A percentile compares a stretch with the other conserved stretches of the same genome.
Evolutionary conservation across 23 tunicate species (phyloP).

Genomic region (Oikopleura albicans): DNA sequence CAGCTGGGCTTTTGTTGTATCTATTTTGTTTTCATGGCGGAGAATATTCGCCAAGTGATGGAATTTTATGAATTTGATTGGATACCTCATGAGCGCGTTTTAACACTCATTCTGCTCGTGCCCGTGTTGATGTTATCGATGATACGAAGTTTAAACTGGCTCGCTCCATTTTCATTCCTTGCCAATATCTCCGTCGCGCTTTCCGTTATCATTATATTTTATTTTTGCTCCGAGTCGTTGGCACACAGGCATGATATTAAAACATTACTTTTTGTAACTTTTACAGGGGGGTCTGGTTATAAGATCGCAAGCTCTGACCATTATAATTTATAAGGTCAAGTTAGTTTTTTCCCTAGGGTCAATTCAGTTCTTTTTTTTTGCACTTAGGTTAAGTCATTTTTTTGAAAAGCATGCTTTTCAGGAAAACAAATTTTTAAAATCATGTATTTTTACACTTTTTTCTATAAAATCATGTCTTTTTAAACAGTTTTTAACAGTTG

Average conservation of each 20-base stretch:
- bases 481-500: too few relatives aligned
- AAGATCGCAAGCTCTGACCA: too few relatives aligned
- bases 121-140: neutral
- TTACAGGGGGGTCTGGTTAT: too few relatives aligned
- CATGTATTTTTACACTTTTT: too few relatives aligned
- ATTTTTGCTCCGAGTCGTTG: neutral
- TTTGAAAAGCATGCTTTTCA: too few relatives aligned
- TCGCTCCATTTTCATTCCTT: neutral
- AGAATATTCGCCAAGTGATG: slow-evolving; percentile 32
- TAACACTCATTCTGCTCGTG: neutral
- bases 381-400: too few relatives aligned
- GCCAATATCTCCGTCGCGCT: neutral
- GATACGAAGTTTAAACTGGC: neutral
- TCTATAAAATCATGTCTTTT: too few relatives aligned
- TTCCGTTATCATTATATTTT: neutral
- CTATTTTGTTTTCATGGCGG: slow-evolving; percentile 79
- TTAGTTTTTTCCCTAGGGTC: too few relatives aligned
- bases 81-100: neutral
- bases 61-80: neutral
- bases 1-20: slow-evolving; percentile 93
- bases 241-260: neutral
- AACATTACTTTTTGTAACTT: too few relatives aligned
- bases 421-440: too few relatives aligned
- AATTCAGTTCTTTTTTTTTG: too few relatives aligned
- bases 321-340: too few relatives aligned